Percentiles rank a stretch among this genome's conserved stretches.
phyloP scores from a whole-genome alignment of 2,797 vertebrate species.

The Arrhamphus sclerolepis region DNA sequence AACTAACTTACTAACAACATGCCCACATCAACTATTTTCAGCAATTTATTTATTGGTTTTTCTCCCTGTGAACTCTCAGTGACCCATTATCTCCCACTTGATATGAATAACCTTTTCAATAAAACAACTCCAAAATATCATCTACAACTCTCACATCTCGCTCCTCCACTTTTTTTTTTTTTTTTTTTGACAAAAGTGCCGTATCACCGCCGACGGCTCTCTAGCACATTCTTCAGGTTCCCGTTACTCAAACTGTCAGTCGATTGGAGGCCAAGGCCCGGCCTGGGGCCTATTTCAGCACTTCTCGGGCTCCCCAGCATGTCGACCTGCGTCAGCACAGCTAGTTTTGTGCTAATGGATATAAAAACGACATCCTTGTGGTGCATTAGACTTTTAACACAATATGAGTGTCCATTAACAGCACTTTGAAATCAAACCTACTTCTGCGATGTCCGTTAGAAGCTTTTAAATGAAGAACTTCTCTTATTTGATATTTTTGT shows the following conservation, averaged over 20 bases:
- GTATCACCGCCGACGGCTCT: slow-evolving; percentile 6
- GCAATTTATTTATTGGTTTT: too few species aligned
- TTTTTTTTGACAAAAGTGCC: neutral
- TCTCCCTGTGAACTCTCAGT: too few species aligned
- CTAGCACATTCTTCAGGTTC: slow-evolving; percentile 26
- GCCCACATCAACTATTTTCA: slow-evolving; percentile 9
- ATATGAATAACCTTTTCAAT: slow-evolving; percentile 20
- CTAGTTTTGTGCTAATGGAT: slow-evolving; percentile 49
- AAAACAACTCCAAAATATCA: neutral
- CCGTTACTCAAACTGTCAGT: slow-evolving; percentile 48
- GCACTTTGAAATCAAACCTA: slow-evolving; percentile 44
- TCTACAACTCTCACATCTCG: neutral
- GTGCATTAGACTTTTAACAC: slow-evolving; percentile 55
- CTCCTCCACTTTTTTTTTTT: too few species aligned
- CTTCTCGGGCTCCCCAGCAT: slow-evolving; percentile 30
- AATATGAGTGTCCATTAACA: slow-evolving; percentile 39
- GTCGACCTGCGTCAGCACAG: neutral
- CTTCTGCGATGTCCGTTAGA: slow-evolving; percentile 11
- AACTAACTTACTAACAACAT: neutral
- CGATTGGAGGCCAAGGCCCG: slow-evolving; percentile 26
- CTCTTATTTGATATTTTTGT: slow-evolving; percentile 1
- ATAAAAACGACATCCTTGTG: slow-evolving; percentile 39
- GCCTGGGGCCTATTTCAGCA: slow-evolving; percentile 3
- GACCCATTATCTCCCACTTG: too few species aligned
- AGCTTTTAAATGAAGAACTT: slow-evolving; percentile 22